Base-by-base conservation (phyloP, 2,797 vertebrate species). In the Alfaro cultratus region DNA sequence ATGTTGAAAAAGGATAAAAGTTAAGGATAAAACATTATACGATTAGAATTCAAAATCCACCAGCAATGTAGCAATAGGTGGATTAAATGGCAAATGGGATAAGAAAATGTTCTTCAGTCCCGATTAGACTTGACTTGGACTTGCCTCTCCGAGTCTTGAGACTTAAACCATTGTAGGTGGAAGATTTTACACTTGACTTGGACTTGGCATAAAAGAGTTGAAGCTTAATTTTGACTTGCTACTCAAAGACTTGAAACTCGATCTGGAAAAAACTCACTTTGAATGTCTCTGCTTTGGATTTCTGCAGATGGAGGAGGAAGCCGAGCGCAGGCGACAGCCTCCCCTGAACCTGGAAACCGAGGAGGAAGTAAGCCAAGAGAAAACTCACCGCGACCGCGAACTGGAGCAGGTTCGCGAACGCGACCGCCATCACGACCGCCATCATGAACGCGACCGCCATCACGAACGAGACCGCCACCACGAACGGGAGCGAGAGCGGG, bases 231-330 rank as follows among this genome's bases (percentile, higher is more conserved):
- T 21, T 0, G 18, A 64, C 62, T 62, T 62, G 13, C 15, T 18
- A 1, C 5, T 64, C 15, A 67, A 67, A 39, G 34, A 67, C 34
- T 11, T 26, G 45, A 46, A 34, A 34, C 1, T 23, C 31, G 45
- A 31, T 34, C 67, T 41, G 39, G 49, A 41, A 39, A 60, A 51
- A 43, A 36, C 39, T 75, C 16, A 8, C 78, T 39, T 57, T 47
- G 72, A 29, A 75, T 60, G 34, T 78, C 21, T 64, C 57, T 46
- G 26, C 11, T 15, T 47, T 73, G 8, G 82, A 0, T 76, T 73
- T 78, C 3, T 75, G 75, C 77, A 99, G 98, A 98, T 99, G 97
- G 99, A 99, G 88, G 98, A 99, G 83, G 99, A 98, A 86, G 98
- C 98, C n/a, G 96, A 98, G 82, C 97, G 98, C 76, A 95, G 97